These are phyloP conservation scores for Gambusia holbrooki DNA, from an alignment of 2,113 vertebrate genomes.

Conservation along the genomic window DNA sequence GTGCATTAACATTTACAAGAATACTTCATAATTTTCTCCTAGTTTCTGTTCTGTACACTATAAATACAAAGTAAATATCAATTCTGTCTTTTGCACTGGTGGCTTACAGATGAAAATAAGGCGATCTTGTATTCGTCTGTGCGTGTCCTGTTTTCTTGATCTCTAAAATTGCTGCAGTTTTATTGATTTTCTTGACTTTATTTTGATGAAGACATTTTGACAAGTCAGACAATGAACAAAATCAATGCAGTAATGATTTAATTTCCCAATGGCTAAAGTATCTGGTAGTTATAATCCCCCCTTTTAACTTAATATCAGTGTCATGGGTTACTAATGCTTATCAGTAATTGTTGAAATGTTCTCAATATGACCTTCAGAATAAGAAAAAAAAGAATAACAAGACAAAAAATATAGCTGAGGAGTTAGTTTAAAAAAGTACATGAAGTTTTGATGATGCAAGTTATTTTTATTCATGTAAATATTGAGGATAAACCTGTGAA, in stretches of 20 bases:
- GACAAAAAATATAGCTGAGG: neutral
- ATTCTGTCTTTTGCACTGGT: neutral
- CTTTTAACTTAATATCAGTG: neutral
- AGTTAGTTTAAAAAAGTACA: neutral
- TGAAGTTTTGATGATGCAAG: neutral
- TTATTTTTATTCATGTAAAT: neutral
- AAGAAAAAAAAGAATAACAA: neutral
- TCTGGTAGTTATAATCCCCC: neutral
- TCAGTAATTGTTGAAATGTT: neutral
- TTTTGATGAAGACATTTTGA: neutral
- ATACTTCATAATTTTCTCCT: neutral
- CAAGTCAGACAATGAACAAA: neutral
- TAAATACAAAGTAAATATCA: neutral
- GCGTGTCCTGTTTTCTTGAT: neutral
- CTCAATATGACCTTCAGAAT: neutral
- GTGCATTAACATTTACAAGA: neutral
- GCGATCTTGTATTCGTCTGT: neutral
- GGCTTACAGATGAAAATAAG: neutral
- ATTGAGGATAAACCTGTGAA: neutral
- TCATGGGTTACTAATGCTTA: neutral
- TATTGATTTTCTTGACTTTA: neutral
- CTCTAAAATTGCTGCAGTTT: neutral
- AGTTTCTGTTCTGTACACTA: neutral
- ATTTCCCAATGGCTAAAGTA: constrained; percentile 3
- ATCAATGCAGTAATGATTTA: neutral